These are phyloP conservation scores for Poecilia latipinna DNA, from an alignment of 2,113 vertebrate genomes.

Conservation along the genomic window DNA sequence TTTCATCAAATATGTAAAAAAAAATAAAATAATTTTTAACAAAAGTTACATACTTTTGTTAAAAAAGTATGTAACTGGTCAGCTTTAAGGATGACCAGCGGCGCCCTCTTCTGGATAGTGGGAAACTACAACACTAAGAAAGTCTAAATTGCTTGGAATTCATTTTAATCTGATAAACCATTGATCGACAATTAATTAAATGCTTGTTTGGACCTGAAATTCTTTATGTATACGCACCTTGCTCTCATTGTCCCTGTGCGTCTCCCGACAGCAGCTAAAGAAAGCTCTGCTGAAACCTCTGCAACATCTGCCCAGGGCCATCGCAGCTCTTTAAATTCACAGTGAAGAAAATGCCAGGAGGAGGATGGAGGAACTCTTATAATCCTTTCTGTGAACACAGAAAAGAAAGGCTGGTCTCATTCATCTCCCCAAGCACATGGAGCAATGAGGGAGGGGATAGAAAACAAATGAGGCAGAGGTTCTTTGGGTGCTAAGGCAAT, in stretches of 20 bases:
- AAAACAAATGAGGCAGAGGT: conserved; percentile 31
- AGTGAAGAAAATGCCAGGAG: background rate
- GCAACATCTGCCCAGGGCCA: conserved; percentile 48
- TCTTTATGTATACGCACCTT: conserved; percentile 59
- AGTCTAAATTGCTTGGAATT: too few species aligned
- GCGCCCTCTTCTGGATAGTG: too few species aligned
- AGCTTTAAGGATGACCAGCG: too few species aligned
- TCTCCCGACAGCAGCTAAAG: conserved; percentile 75
- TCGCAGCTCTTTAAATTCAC: conserved; percentile 34
- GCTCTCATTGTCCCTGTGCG: background rate
- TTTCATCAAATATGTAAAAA: too few species aligned
- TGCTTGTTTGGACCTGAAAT: background rate
- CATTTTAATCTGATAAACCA: too few species aligned
- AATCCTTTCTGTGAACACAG: conserved; percentile 7
- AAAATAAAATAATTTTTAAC: too few species aligned
- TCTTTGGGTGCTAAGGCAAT: conserved; percentile 42
- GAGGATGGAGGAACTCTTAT: conserved; percentile 1
- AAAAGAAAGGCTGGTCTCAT: conserved; percentile 13
- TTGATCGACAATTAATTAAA: too few species aligned
- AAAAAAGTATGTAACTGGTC: too few species aligned
- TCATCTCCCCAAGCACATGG: conserved; percentile 29
- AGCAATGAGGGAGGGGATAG: background rate
- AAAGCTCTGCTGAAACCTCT: conserved; percentile 63
- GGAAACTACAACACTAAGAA: too few species aligned
- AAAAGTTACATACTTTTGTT: too few species aligned